phyloP scores from a whole-genome alignment of 1,140 invertebrate genomes.

The Pogonomyrmex barbatus region DNA sequence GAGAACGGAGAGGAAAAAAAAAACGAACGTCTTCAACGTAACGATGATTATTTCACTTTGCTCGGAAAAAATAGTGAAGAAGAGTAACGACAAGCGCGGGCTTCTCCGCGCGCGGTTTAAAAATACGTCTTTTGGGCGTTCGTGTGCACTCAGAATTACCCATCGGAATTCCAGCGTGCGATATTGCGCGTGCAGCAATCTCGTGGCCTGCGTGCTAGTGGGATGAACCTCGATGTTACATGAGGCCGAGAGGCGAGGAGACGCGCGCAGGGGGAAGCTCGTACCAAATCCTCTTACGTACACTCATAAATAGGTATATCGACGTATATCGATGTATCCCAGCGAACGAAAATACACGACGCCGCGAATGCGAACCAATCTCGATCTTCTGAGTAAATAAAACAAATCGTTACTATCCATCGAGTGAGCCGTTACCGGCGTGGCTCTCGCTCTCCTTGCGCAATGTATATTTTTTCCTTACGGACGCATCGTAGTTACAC shows the following conservation, averaged over 20 bases:
- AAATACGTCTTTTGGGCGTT: constrained; percentile 40
- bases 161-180: constrained; percentile 45
- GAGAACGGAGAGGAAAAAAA: neutral
- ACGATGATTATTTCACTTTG: neutral
- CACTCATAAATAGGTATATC: constrained; percentile 39
- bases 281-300: constrained; percentile 44
- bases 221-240: constrained; percentile 28
- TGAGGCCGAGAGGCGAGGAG: neutral
- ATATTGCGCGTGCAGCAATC: constrained; percentile 55
- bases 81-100: neutral
- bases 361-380: constrained; percentile 53
- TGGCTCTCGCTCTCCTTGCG: constrained; percentile 1
- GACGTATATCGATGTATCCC: constrained; percentile 37
- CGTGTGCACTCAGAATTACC: neutral
- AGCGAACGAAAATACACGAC: constrained; percentile 62
- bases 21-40: neutral
- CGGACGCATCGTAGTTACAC: neutral
- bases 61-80: constrained; percentile 10
- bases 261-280: constrained; percentile 18
- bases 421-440: constrained; percentile 20
- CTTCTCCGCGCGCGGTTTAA: constrained; percentile 7
- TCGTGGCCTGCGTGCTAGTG: neutral
- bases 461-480: constrained; percentile 6
- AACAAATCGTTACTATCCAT: constrained; percentile 56
- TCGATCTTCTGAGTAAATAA: constrained; percentile 56